These are phyloP conservation scores for Dryomyza anilis DNA, from an alignment of 2,888 invertebrate genomes.

Conservation along the genomic window DNA sequence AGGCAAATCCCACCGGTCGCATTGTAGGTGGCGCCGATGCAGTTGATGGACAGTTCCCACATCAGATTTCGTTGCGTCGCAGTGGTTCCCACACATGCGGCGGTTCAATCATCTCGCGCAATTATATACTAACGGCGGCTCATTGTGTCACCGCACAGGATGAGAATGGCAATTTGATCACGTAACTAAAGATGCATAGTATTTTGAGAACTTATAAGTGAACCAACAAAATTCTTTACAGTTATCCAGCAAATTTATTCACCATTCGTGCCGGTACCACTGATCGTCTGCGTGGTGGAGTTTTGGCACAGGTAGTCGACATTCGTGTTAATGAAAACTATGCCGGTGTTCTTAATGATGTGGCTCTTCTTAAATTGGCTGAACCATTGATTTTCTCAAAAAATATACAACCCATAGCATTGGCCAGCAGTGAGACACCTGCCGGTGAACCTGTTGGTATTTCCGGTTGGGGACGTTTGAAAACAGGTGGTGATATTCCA, in stretches of 20 bases:
- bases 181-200: too few species aligned
- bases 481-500: constrained; percentile 37
- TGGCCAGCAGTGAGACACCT: constrained; percentile 36
- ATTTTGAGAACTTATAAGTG: too few species aligned
- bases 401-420: constrained; percentile 35
- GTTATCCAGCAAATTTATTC: constrained; percentile 37
- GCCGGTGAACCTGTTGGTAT: constrained; percentile 38
- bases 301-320: constrained; percentile 40
- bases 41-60: constrained; percentile 47
- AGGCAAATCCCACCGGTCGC: constrained; percentile 26
- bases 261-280: constrained; percentile 49
- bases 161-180: too few species aligned
- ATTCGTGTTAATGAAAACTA: constrained; percentile 40
- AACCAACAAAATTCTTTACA: too few species aligned
- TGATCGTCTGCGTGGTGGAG: constrained; percentile 43
- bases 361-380: constrained; percentile 42
- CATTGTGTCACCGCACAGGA: constrained; percentile 41
- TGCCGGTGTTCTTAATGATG: constrained; percentile 33
- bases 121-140: constrained; percentile 42
- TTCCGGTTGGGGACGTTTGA: constrained; percentile 45
- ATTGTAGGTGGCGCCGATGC: constrained; percentile 48
- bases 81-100: constrained; percentile 41
- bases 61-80: constrained; percentile 48
- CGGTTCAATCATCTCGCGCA: constrained; percentile 41
- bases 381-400: constrained; percentile 36